Conservation (phyloP, 2,113 vertebrate species). For the Pseudopipra pipra region DNA sequence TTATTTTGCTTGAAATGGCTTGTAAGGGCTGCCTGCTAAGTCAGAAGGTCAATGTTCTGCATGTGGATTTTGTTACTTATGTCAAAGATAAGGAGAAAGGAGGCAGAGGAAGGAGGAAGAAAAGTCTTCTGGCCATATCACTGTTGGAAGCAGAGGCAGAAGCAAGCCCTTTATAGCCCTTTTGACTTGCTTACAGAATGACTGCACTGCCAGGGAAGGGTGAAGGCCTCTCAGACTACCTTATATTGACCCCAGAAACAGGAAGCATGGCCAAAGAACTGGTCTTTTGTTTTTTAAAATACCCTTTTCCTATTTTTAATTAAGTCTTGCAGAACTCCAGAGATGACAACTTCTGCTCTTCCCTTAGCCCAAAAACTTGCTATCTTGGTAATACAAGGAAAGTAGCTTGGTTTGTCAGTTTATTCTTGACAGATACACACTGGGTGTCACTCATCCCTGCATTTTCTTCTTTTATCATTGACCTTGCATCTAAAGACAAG, state of each 20-base stretch:
- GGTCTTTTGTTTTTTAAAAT: neutral
- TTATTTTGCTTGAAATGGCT: neutral
- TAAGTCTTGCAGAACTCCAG: neutral
- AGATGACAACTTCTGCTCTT: neutral
- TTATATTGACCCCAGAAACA: neutral
- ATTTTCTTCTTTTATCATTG: neutral
- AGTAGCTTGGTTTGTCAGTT: neutral
- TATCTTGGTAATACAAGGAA: neutral
- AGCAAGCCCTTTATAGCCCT: neutral
- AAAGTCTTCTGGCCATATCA: neutral
- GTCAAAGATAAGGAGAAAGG: neutral
- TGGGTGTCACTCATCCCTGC: neutral
- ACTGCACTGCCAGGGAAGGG: neutral
- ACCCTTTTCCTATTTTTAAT: neutral
- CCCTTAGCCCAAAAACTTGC: neutral
- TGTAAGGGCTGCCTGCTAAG: neutral
- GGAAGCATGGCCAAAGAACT: neutral
- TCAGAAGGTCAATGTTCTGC: neutral
- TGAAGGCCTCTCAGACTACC: neutral
- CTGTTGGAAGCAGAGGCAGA: neutral
- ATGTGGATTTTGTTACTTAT: neutral
- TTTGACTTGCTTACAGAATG: neutral
- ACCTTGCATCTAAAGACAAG: neutral
- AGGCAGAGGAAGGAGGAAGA: fast-evolving
- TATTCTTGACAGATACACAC: neutral